Base-by-base conservation (phyloP, 2,797 vertebrate species). In the Pangasius larnaudii region DNA sequence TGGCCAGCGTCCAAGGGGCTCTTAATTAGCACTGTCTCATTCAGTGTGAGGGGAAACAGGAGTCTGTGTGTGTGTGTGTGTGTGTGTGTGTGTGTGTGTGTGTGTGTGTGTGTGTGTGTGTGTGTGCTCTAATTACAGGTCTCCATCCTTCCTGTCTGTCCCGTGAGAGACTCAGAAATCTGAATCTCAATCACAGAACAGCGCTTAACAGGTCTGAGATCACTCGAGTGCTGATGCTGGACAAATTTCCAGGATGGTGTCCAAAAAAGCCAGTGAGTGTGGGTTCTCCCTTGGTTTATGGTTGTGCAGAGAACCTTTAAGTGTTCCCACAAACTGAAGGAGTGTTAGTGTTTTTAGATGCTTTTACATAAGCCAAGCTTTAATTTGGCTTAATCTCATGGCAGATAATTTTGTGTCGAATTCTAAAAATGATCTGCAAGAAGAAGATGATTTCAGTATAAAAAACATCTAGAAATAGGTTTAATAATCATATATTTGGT, bases 1-100 rank as follows among this genome's bases (percentile, higher is more conserved):
- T 94, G 93, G 93, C 93, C 91, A 90, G 93, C 94, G 95, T 96
- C 94, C 94, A 94, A 95, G 93, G 91, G 91, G 93, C 96, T 94
- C 94, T 94, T 86, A 90, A 93, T 92, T 93, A 93, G 95, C 71
- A 30, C 88, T 51, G 90, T 91, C 91, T 94, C 89, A 81, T 88
- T 94, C 92, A 49, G 63, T 71, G 58, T 71, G 61, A 49, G 74
- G 56, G 46, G 27, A 72, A n/a, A 58, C 46, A 30, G 39, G 56
- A 79, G 77, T 90, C 61, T 85, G 84, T 53, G 69, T 49, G 61
- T 88, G 86, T 90, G 78, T 77, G 81, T 67, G 56, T 83, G n/a
- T 82, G 84, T 42, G 87, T 85, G 86, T 53, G 69, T 49, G 61
- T 88, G 86, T 90, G 71, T 77, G 81, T 67, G 56, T 83, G n/a